Evolutionary conservation across 2,797 vertebrate species (phyloP).

Genomic region (Brachymystax lenok): DNA sequence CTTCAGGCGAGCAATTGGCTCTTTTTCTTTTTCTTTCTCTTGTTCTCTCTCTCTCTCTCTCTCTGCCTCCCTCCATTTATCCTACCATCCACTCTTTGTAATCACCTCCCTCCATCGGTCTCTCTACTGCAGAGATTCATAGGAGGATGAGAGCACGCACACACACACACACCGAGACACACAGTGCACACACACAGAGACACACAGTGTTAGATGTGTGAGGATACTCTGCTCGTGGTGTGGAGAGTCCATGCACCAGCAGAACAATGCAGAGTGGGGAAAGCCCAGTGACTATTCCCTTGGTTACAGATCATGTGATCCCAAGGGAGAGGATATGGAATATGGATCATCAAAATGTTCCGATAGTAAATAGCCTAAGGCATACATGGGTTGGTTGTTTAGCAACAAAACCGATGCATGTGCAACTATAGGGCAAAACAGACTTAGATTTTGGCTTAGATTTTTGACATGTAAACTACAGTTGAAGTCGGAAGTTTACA

Average conservation of each 20-base stretch:
- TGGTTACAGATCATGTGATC: conserved; percentile 5
- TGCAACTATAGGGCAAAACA: no score
- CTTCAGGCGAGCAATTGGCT: neutral
- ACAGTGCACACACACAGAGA: neutral
- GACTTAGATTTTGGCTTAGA: neutral
- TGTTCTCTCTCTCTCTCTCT: neutral
- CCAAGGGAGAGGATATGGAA: neutral
- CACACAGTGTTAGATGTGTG: neutral
- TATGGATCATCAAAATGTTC: neutral
- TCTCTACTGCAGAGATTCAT: neutral
- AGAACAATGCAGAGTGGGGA: neutral
- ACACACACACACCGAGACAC: neutral
- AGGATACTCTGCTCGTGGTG: neutral
- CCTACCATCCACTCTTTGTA: no score
- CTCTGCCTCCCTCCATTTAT: neutral
- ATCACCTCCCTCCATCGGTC: neutral
- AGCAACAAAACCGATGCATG: no score
- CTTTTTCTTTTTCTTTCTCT: neutral
- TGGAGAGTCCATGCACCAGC: conserved; percentile 14
- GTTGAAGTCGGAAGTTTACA: no score
- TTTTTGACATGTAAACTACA: neutral
- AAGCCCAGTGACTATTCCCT: neutral
- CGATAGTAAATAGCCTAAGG: neutral
- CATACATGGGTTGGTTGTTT: neutral
- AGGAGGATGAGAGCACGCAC: neutral